These are phyloP conservation scores for Rhimphoctona megacephalus DNA, from an alignment of 2,888 invertebrate genomes.

Conservation along the genomic window DNA sequence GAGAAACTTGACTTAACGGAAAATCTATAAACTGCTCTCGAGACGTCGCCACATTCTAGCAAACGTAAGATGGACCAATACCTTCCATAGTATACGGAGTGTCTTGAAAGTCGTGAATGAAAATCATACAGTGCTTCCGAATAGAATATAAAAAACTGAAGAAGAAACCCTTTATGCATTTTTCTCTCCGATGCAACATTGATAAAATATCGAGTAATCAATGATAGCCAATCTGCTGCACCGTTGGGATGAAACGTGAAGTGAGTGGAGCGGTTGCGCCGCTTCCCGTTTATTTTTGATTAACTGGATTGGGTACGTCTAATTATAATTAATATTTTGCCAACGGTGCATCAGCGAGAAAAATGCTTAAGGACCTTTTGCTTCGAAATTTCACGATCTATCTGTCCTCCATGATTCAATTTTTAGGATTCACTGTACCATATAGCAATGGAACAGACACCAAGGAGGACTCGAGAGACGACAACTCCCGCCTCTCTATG, in stretches of 20 bases:
- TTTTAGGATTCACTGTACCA: conserved; percentile 5
- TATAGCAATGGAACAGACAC: conserved; percentile 28
- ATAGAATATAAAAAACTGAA: not conserved
- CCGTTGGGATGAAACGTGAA: no score
- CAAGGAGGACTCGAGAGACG: conserved; percentile 26
- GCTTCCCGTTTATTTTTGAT: no score
- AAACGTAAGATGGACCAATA: not conserved
- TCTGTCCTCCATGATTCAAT: not conserved
- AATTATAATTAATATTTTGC: not conserved
- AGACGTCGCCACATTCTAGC: conserved; percentile 55
- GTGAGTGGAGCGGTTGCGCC: no score
- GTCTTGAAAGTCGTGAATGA: not conserved
- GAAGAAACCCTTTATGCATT: no score
- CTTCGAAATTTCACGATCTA: not conserved
- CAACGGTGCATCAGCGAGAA: not conserved
- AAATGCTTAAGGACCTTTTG: not conserved
- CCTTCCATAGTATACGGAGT: not conserved
- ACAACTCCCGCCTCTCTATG: conserved; percentile 61
- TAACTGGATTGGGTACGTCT: not conserved
- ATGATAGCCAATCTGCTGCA: not conserved
- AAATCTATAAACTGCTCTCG: conserved; percentile 34
- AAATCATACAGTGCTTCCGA: no score
- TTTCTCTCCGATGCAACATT: no score
- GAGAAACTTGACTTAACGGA: not conserved
- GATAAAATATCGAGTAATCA: no score